Evolutionary conservation across 2,797 vertebrate genomes (phyloP), one percentile per base, ranked within the genome.

Genomic region (Bryconaethiops microstoma): DNA sequence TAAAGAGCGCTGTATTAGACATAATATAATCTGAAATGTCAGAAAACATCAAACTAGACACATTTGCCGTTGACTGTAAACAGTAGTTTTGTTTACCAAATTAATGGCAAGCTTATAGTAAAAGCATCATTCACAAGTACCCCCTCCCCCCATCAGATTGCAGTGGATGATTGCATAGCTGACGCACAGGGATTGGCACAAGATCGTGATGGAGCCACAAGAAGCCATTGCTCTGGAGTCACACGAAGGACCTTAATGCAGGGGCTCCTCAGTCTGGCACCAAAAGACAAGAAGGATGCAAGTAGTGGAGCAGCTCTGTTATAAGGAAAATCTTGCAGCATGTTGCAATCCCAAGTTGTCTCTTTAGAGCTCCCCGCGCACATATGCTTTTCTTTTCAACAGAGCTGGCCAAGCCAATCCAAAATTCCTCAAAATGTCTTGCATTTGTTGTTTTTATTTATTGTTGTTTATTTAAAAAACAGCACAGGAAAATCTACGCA

Each of bases 141-240:
- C 48, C 52, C 35, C 14, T 35, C 35, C 35, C 35, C 35, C 35
- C 14, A 48, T 77, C 73, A 77, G 84, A 77, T 83, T 81, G 71
- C 39, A 65, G 75, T 7, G 59, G 45, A 65, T 42, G 74, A 86
- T 84, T 79, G 80, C 57, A n/a, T 62, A 48, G 67, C 72, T 45
- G 23, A 63, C 23, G 77, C 25, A 14, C 57, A 50, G 17, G 82
- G 77, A 85, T 80, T 80, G 70, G 68, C 23, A 77, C 17, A 45
- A 10, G 48, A 68, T 63, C 52, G 10, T 0, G n/a, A 69, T 35
- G 42, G 42, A 65, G 52, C 67, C 2, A 25, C 35, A 4, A 59
- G 77, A 72, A 59, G 60, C 63, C 72, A 71, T 84, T 83, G 68
- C 17, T 40, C 16, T n/a, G 14, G 48, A 42, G 59, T 52, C 57